Base-by-base conservation (phyloP, 2,113 vertebrate genomes). In the Vidua chalybeata region DNA sequence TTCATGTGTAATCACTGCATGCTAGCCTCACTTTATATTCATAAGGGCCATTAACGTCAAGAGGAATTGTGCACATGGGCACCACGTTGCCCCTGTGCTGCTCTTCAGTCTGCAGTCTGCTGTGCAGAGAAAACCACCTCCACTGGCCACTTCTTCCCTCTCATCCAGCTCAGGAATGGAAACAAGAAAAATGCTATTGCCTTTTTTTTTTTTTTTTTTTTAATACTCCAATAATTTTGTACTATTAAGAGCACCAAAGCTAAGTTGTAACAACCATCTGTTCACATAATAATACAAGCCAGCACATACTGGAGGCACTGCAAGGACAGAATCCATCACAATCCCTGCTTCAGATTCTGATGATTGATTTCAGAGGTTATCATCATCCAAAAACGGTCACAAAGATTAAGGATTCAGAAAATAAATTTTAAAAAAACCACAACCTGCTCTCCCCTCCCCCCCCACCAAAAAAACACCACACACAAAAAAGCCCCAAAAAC, bases 1-100 rank as follows among this genome's bases (percentile, higher is more conserved):
- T 80, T 95, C 63, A 48, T 55, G 89, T 74, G 64, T 74, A 96
- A 91, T 94, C 78, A 85, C 19, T 46, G 63, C 73, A 83, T 71
- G 61, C 43, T 75, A 61, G 59, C 82, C 62, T 74, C 87, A 63
- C 75, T 86, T 94, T 83, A 52, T 82, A 87, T 89, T 85, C 24
- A 3, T 92, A 91, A 96, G 3, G 13, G 71, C 71, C 87, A 91
- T 93, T 93, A 94, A 77, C 0, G 23, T 87, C 93, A 96, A 45
- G 62, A 82, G 84, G 78, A 96, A 83, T 35, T 77, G 89, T 71
- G 58, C 71, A 83, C 67, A 31, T 5, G 46, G 67, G 78, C 87
- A 84, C 62, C 56, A 61, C 6, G 2, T 37, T 52, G 45, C 45
- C 43, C 20, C 43, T 0, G 0, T 3, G n/a, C 1, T 63, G 61